Base-by-base conservation (phyloP, 2,797 vertebrate species). In the Mus caroli region DNA sequence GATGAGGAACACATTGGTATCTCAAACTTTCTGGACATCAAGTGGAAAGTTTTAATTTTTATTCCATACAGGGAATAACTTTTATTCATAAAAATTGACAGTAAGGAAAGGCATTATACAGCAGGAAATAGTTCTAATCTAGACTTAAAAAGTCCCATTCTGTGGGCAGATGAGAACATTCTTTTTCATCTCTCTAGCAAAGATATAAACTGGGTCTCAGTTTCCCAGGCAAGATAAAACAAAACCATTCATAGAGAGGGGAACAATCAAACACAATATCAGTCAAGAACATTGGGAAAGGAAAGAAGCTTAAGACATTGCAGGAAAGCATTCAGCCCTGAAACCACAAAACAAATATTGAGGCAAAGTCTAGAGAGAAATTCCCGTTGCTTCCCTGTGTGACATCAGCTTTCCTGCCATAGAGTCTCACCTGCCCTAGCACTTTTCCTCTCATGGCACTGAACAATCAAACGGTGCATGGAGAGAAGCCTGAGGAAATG, bases 381-480 rank as follows among this genome's bases (percentile, higher is more conserved):
- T 60, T 0, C 4, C 43, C 60, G 50, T 31, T 19, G 34, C 40
- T 54, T 26, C 6, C 28, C 52, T 58, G 34, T n/a, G 31, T 43
- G 73, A 83, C 50, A 88, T 34, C 71, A 60, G 19, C 1, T 46
- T 3, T 60, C 76, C 94, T 95, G 24, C 43, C 37, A 10, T n/a
- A 9, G 43, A 0, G 0, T 67, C 31, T n/a, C 15, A 15, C 90
- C 80, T 91, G 14, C 19, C 56, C 4, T 11, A 31, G 71, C 67
- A 85, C 92, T 60, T 97, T 78, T 95, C 92, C 94, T n/a, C 11
- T 34, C 43, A 2, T 58, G 43, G 9, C n/a, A 94, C 91, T 98
- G 24, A 67, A 87, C 52, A 69, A 17, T 40, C 78, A 92, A n/a
- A 94, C 84, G 26, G n/a, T 31, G 10, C 10, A 50, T 50, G 50